These are phyloP conservation scores for Temnothorax unifasciatus DNA, from an alignment of 2,888 invertebrate genomes.

Conservation along the genomic window DNA sequence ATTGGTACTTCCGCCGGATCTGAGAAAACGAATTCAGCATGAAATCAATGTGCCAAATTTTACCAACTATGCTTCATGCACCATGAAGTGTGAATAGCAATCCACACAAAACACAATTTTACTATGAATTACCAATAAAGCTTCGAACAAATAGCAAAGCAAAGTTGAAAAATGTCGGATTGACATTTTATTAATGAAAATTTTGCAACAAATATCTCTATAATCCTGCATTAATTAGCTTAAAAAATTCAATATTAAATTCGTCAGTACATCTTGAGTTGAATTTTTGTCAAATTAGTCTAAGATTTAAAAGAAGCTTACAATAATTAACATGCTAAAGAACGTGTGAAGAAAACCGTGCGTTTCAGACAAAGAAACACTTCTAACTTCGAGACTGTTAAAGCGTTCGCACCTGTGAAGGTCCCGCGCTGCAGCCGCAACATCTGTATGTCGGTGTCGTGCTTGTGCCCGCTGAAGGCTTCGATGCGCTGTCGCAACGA, in stretches of 20 bases:
- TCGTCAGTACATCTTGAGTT: neutral
- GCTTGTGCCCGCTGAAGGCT: constrained; percentile 88
- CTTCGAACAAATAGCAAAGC: neutral
- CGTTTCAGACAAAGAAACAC: neutral
- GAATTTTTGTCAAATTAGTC: constrained; percentile 5
- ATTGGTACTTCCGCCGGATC: constrained; percentile 95
- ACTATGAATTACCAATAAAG: neutral
- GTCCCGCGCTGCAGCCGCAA: constrained; percentile 91
- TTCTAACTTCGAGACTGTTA: neutral
- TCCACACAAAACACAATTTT: neutral
- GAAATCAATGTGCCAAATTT: neutral
- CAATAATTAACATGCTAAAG: neutral
- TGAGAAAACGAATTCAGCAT: constrained; percentile 82
- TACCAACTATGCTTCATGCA: neutral
- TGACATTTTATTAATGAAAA: constrained; percentile 22
- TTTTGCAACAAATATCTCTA: neutral
- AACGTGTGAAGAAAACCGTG: neutral
- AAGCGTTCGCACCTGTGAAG: constrained; percentile 88
- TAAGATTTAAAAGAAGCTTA: neutral
- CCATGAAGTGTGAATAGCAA: neutral
- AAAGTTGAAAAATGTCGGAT: neutral
- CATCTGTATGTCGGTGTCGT: constrained; percentile 90
- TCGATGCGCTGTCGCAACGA: constrained; percentile 90
- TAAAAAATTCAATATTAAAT: neutral
- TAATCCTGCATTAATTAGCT: neutral